Evolutionary conservation across 2,113 vertebrate genomes (phyloP), one percentile per base, ranked within the genome.

Genomic region (Aplodontia rufa): DNA sequence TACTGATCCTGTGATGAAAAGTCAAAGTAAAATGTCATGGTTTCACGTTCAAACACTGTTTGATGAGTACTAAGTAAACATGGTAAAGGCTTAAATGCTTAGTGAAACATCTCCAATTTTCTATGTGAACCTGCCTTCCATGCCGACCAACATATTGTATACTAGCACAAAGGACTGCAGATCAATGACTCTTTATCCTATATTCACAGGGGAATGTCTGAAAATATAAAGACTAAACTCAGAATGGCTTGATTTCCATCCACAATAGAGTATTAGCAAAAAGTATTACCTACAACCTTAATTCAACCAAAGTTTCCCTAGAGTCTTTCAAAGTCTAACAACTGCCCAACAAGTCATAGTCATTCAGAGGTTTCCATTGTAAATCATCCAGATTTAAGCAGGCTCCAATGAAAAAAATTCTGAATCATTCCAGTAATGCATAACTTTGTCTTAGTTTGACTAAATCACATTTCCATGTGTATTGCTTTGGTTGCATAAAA

Each of bases 21-120:
- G 1, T 8, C 35, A 81, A 96, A 88, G 12, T 88, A 14, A 92
- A 79, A 96, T 84, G 66, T 68, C 58, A 75, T 35, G 8, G 28
- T 95, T 89, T 91, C 40, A 80, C 37, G 72, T 62, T 96, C 35
- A 86, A 82, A 86, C 6, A 55, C 8, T 69, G 24, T 16, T 94
- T 90, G 42, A 51, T 45, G 5, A 37, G 32, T 69, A 45, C 30
- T 66, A 60, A 90, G 55, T 87, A 87, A 90, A 80, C 1, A 37
- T 51, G 22, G 30, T 71, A 45, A 72, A 68, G 45, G 58, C n/a
- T 37, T 75, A n/a, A 55, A 66, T 26, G 45, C 45, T 42, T 42
- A 11, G 5, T 81, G 20, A 64, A 53, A 40, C 3, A 66, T 76
- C 30, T 64, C 26, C 32, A 76, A 13, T 64, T 88, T 92, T 49